Evolutionary conservation across 2,797 vertebrate species (phyloP).

Genomic region (Argentina silus): DNA sequence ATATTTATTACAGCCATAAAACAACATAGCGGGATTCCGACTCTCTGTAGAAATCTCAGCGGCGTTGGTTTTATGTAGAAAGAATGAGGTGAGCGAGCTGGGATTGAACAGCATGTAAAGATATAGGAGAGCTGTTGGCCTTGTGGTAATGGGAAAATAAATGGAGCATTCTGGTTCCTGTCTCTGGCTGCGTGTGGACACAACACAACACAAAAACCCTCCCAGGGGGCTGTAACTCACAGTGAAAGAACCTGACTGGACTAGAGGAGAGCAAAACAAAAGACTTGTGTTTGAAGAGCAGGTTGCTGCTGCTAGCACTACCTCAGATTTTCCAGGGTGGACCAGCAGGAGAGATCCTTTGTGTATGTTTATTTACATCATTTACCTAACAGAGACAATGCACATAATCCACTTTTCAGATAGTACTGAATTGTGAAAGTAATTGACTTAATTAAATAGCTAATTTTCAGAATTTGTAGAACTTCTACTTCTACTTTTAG

Average conservation of each 20-base stretch:
- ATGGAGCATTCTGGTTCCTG: slow-evolving; percentile 62
- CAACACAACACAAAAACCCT: slow-evolving; percentile 44
- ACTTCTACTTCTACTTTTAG: too few species aligned
- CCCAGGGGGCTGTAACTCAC: slow-evolving; percentile 64
- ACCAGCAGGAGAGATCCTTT: not conserved
- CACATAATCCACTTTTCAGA: too few species aligned
- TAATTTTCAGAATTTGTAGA: too few species aligned
- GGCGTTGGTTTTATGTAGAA: slow-evolving; percentile 42
- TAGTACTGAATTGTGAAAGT: too few species aligned
- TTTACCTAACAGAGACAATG: too few species aligned
- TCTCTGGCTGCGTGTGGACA: slow-evolving; percentile 14
- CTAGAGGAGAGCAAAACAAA: slow-evolving; percentile 58
- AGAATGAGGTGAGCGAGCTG: slow-evolving; percentile 47
- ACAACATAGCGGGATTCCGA: slow-evolving; percentile 15
- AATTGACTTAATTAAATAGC: too few species aligned
- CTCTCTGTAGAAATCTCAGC: slow-evolving; percentile 30
- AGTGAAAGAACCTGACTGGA: slow-evolving; percentile 60
- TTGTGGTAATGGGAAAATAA: slow-evolving; percentile 71
- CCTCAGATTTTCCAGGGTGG: not conserved
- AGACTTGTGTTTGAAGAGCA: slow-evolving; percentile 64
- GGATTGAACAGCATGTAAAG: slow-evolving; percentile 60
- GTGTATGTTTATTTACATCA: too few species aligned
- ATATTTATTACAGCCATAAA: slow-evolving; percentile 19
- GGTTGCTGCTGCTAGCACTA: slow-evolving; percentile 33
- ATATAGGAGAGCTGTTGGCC: slow-evolving; percentile 60